Evolutionary conservation across 2,797 vertebrate species (phyloP).

Genomic region (Cephalopachus bancanus): DNA sequence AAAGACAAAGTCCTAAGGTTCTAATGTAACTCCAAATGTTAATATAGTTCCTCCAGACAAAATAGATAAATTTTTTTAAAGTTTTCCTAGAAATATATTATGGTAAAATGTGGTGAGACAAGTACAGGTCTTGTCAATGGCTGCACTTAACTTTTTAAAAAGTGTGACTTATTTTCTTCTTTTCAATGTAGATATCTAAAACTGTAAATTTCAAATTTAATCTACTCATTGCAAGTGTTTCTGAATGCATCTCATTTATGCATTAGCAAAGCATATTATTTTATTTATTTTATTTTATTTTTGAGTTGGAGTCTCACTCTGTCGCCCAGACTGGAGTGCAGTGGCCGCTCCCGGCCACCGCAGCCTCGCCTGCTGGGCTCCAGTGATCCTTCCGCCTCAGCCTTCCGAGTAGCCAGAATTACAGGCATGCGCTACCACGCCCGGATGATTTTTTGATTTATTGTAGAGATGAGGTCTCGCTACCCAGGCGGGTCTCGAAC

Average conservation of each 20-base stretch:
- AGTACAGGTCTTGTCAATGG: neutral
- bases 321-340: no score
- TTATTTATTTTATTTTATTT: no score
- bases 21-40: conserved; percentile 1
- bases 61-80: neutral
- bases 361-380: no score
- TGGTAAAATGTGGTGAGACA: neutral
- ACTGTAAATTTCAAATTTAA: neutral
- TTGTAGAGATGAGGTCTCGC: no score
- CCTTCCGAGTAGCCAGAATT: no score
- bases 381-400: no score
- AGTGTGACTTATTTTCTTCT: no score
- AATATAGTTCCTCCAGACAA: neutral
- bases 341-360: no score
- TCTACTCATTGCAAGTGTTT: neutral
- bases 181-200: neutral
- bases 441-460: no score
- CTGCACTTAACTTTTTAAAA: neutral
- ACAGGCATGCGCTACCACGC: no score
- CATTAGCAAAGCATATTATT: neutral
- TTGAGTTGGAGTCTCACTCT: no score
- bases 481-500: no score
- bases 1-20: neutral
- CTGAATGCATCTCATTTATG: neutral
- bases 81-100: neutral